Conservation (phyloP, 1,140 invertebrate genomes). For the Drosophila sucinea region DNA sequence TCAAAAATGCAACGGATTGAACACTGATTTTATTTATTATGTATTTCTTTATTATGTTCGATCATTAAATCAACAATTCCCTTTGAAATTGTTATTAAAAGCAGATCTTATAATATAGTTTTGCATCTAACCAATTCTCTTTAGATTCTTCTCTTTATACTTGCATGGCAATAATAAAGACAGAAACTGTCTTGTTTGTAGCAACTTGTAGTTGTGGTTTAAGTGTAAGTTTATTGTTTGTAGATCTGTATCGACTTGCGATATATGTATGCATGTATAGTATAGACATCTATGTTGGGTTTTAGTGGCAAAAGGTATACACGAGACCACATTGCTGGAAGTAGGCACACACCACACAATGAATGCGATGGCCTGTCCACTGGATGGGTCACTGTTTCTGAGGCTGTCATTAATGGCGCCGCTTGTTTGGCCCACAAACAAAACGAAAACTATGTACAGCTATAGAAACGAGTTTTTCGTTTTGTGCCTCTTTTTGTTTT, state of each 20-base stretch:
- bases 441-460: slow-evolving; percentile 23
- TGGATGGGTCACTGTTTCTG: slow-evolving; percentile 13
- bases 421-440: slow-evolving; percentile 22
- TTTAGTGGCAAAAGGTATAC: not conserved
- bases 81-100: no score
- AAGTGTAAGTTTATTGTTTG: not conserved
- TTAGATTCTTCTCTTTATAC: no score
- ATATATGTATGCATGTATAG: not conserved
- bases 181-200: no score
- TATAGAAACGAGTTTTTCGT: slow-evolving; percentile 27
- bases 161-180: no score
- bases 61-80: no score
- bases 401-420: slow-evolving; percentile 24
- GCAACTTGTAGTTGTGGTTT: not conserved
- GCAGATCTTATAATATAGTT: no score
- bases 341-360: not conserved
- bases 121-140: no score
- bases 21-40: no score
- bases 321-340: not conserved
- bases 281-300: no score
- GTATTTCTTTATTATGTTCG: no score
- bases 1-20: no score
- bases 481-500: slow-evolving; percentile 24
- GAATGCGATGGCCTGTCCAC: slow-evolving; percentile 17
- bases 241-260: not conserved